Evolutionary conservation across 2,888 invertebrate species (phyloP).

Genomic region (Hemithea aestivaria): DNA sequence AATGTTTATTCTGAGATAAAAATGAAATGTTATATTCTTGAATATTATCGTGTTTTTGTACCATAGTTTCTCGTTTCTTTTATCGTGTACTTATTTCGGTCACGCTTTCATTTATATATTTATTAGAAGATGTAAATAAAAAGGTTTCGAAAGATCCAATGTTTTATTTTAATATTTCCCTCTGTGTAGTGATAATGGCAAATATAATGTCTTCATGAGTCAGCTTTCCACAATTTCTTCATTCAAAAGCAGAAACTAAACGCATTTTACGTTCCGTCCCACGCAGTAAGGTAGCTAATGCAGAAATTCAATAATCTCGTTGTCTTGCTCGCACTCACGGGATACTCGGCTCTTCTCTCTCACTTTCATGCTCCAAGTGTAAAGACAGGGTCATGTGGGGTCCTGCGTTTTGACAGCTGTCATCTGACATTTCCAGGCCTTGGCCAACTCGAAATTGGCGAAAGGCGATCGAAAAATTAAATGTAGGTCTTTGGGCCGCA

Average conservation of each 20-base stretch:
- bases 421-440: slow-evolving; percentile 12
- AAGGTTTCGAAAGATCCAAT: too few relatives aligned
- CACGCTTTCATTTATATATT: too few relatives aligned
- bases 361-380: slow-evolving; percentile 11
- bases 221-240: too few relatives aligned
- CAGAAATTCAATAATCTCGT: background rate
- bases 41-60: too few relatives aligned
- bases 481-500: slow-evolving; percentile 68
- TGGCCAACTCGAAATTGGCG: slow-evolving; percentile 43
- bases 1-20: too few relatives aligned
- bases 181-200: too few relatives aligned
- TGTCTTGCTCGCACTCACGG: slow-evolving; percentile 1
- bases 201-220: too few relatives aligned
- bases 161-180: too few relatives aligned
- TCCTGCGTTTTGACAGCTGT: slow-evolving; percentile 41
- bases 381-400: slow-evolving; percentile 15
- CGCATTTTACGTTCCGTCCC: slow-evolving; percentile 6
- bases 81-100: too few relatives aligned
- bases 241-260: slow-evolving; percentile 3
- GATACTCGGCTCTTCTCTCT: slow-evolving; percentile 1
- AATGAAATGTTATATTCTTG: too few relatives aligned
- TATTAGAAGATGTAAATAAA: too few relatives aligned
- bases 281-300: background rate
- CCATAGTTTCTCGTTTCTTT: too few relatives aligned
- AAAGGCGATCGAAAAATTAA: slow-evolving; percentile 56